Conservation (phyloP, 2,888 invertebrate species). For the Clunio marinus region DNA sequence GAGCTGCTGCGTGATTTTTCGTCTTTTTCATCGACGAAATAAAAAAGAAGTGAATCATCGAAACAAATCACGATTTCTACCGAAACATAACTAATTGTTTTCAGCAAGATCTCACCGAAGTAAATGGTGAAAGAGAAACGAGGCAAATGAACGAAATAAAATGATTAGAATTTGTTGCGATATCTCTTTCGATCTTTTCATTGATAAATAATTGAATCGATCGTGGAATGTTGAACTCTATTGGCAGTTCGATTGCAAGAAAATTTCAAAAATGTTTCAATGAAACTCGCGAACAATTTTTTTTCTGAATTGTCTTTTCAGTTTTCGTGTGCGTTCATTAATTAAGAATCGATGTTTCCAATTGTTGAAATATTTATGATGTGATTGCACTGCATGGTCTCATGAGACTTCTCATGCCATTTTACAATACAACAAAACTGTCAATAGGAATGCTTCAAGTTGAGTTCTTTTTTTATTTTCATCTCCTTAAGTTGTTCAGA, state of each 20-base stretch:
- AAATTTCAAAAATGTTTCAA: background rate
- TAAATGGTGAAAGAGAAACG: background rate
- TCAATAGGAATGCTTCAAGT: background rate
- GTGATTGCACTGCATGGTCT: constrained; percentile 19
- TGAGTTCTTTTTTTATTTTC: background rate
- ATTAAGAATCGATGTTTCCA: constrained; percentile 37
- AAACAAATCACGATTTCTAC: constrained; percentile 15
- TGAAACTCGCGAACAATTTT: background rate
- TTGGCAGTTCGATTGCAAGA: background rate
- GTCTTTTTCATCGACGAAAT: background rate
- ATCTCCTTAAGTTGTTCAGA: background rate
- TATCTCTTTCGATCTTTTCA: constrained; percentile 27
- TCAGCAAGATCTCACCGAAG: background rate
- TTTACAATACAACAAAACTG: background rate
- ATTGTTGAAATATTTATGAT: constrained; percentile 37
- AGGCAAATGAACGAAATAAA: background rate
- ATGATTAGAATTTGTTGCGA: constrained; percentile 29
- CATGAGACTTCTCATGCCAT: constrained; percentile 16
- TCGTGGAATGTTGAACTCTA: constrained; percentile 34
- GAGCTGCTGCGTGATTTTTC: background rate
- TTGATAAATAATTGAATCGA: constrained; percentile 35
- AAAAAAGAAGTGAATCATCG: constrained; percentile 6
- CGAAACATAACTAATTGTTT: constrained; percentile 7
- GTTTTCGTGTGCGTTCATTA: constrained; percentile 24
- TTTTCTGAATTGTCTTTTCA: too few species aligned